Evolutionary conservation across 92 coral and sea anemone species (phyloP).

Genomic region (Palythoa grandiflora): DNA sequence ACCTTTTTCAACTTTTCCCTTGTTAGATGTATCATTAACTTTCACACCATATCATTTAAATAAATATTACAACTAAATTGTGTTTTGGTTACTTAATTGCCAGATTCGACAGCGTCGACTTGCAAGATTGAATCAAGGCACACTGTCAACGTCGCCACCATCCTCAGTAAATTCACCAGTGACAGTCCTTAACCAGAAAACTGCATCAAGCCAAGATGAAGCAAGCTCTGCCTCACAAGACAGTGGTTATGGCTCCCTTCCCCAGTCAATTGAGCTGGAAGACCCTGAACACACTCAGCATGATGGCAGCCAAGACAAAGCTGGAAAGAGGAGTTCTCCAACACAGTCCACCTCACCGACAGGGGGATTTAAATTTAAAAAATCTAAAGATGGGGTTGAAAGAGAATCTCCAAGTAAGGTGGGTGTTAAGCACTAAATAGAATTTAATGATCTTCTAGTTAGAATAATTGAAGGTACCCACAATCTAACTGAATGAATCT

Average conservation of each 20-base stretch:
- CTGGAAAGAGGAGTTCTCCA: conserved; percentile 94
- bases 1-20: too few species aligned
- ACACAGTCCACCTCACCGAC: conserved; percentile 85
- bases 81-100: not conserved
- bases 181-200: conserved; percentile 55
- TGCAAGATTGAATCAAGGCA: conserved; percentile 77
- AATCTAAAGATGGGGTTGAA: conserved; percentile 76
- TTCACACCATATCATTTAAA: too few species aligned
- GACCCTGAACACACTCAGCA: conserved; percentile 66
- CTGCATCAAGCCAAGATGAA: conserved; percentile 55
- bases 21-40: too few species aligned
- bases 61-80: not conserved
- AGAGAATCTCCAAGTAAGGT: conserved; percentile 46
- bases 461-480: too few species aligned
- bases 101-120: conserved; percentile 97
- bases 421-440: not conserved
- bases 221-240: conserved; percentile 63
- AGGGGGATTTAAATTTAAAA: conserved; percentile 81
- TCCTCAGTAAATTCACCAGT: conserved; percentile 46
- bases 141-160: conserved; percentile 75
- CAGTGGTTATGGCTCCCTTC: conserved; percentile 87
- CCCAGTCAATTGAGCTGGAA: conserved; percentile 77
- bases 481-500: too few species aligned
- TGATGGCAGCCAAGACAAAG: conserved; percentile 75
- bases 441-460: too few species aligned